Percentiles rank a stretch among this genome's conserved stretches.
These are phyloP conservation scores for Trochalopteron elliotii DNA, from an alignment of 2,113 vertebrate species.

Conservation along the genomic window DNA sequence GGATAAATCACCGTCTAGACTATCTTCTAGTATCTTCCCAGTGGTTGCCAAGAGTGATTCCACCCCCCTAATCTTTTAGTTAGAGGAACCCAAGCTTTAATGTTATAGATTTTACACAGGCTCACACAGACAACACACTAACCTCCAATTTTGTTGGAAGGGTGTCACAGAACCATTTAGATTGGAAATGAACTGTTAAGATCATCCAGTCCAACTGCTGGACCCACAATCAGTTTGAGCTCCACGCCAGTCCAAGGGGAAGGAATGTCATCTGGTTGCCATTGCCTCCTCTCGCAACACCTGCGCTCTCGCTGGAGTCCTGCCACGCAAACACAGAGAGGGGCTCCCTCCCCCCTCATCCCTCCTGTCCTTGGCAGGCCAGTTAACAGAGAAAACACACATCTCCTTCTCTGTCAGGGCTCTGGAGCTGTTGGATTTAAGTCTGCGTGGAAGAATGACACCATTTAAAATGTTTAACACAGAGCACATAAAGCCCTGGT, in stretches of 20 bases:
- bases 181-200: background rate
- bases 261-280: conserved; percentile 59
- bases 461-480: background rate
- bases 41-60: background rate
- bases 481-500: background rate
- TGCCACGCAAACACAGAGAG: background rate
- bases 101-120: background rate
- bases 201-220: background rate
- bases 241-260: background rate
- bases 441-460: background rate
- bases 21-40: background rate
- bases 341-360: background rate
- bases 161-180: background rate
- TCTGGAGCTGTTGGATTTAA: background rate
- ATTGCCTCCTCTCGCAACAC: conserved; percentile 18
- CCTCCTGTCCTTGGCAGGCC: background rate
- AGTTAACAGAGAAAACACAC: conserved; percentile 27
- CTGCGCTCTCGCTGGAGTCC: background rate
- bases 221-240: background rate
- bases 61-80: background rate
- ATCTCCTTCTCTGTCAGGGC: background rate
- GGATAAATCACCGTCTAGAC: background rate
- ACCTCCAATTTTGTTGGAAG: background rate
- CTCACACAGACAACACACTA: background rate
- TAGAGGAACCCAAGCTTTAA: background rate